Percentiles rank a stretch among this genome's conserved stretches.
These are phyloP conservation scores for Gnathonemus longibarbis DNA, from an alignment of 2,113 vertebrate genomes.

Conservation along the genomic window DNA sequence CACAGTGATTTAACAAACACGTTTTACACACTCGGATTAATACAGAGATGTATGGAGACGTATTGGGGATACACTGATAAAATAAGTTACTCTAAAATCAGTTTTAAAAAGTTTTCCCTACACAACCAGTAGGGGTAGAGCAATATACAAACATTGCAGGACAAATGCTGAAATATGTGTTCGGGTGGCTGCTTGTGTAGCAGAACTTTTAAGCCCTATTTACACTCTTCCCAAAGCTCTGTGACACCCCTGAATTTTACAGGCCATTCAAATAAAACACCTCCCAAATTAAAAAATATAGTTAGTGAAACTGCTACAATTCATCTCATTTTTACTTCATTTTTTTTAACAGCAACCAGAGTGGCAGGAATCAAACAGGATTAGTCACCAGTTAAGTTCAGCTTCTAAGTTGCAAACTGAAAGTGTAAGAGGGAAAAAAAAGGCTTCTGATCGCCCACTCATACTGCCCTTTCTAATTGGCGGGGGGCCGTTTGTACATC, in stretches of 20 bases:
- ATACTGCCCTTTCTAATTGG: conserved; percentile 3
- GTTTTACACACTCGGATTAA: neutral
- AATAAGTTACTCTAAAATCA: conserved; percentile 31
- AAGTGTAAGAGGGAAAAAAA: conserved; percentile 21
- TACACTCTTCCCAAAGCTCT: neutral
- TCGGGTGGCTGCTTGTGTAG: conserved; percentile 28
- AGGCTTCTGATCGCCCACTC: conserved; percentile 34
- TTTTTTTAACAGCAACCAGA: conserved; percentile 39
- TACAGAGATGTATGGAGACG: neutral
- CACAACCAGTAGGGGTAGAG: neutral
- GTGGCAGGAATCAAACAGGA: conserved; percentile 44
- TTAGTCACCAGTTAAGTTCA: conserved; percentile 44
- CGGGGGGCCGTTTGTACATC: neutral
- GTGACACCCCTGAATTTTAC: conserved; percentile 29
- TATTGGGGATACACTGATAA: neutral
- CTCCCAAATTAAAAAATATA: conserved; percentile 29
- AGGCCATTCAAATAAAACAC: conserved; percentile 46
- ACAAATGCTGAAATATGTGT: conserved; percentile 9
- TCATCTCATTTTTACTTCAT: conserved; percentile 29
- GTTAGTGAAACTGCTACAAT: conserved; percentile 51
- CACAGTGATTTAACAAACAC: neutral
- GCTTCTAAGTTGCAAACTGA: conserved; percentile 51
- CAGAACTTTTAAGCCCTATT: conserved; percentile 21
- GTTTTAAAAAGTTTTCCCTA: neutral
- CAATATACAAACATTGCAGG: neutral